These are phyloP conservation scores for Dasypolia templi DNA, from an alignment of 2,888 invertebrate genomes.

Conservation along the genomic window DNA sequence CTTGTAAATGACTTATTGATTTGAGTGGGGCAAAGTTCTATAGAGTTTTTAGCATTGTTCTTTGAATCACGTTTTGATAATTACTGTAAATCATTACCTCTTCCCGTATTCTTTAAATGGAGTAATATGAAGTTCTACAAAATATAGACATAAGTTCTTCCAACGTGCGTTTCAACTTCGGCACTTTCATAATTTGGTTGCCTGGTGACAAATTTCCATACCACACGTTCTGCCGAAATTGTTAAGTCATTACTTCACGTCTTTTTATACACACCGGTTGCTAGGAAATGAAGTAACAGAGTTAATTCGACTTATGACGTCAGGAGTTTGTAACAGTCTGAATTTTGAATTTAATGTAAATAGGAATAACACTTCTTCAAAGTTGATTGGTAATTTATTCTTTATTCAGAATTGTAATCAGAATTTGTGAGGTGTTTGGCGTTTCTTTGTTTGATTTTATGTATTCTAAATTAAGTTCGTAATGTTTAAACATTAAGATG, in stretches of 20 bases:
- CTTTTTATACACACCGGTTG: slow-evolving; percentile 33
- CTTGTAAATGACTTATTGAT: too few relatives aligned
- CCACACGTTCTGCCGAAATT: slow-evolving; percentile 27
- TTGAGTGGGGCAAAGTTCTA: too few relatives aligned
- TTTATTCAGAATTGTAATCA: slow-evolving; percentile 36
- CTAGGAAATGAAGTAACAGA: slow-evolving; percentile 36
- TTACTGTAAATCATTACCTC: background rate
- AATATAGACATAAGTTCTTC: slow-evolving; percentile 2
- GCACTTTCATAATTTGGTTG: slow-evolving; percentile 23
- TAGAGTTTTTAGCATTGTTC: too few relatives aligned
- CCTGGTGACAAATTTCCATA: slow-evolving; percentile 46
- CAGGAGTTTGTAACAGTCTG: slow-evolving; percentile 24
- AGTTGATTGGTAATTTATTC: slow-evolving; percentile 30
- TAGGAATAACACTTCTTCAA: slow-evolving; percentile 10
- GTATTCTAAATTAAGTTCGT: slow-evolving; percentile 10
- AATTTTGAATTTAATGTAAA: slow-evolving; percentile 22
- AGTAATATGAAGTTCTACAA: slow-evolving; percentile 1
- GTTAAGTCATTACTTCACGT: slow-evolving; percentile 33
- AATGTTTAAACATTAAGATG: too few relatives aligned
- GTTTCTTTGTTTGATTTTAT: background rate
- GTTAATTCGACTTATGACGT: slow-evolving; percentile 31
- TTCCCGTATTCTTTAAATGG: background rate
- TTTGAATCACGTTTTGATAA: background rate
- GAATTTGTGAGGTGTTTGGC: slow-evolving; percentile 26
- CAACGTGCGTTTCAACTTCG: slow-evolving; percentile 46